Percentiles rank a stretch among this genome's conserved stretches.
phyloP scores from a whole-genome alignment of 2,113 vertebrate species.

The Gavia stellata region DNA sequence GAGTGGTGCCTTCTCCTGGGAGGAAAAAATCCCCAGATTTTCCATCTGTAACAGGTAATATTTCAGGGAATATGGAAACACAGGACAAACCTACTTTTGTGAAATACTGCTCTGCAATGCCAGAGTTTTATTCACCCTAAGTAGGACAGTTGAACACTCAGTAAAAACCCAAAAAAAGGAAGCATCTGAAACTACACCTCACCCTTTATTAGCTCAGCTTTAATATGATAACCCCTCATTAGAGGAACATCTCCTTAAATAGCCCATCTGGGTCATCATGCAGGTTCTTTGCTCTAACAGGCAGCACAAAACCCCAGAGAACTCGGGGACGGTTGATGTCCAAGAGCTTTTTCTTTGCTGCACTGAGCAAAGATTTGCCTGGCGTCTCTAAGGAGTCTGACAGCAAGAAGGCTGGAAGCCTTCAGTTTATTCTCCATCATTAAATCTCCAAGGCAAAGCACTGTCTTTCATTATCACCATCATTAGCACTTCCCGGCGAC shows the following conservation, averaged over 20 bases:
- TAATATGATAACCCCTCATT: slow-evolving; percentile 10
- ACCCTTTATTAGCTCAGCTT: slow-evolving; percentile 3
- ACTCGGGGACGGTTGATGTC: neutral
- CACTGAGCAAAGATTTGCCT: slow-evolving; percentile 50
- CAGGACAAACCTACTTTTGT: neutral
- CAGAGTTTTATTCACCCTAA: neutral
- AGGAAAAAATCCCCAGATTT: neutral
- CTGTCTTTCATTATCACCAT: slow-evolving; percentile 1
- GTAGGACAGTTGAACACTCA: neutral
- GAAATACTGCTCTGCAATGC: neutral
- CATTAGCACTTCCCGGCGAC: neutral
- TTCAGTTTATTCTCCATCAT: slow-evolving; percentile 38
- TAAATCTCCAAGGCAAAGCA: slow-evolving; percentile 19
- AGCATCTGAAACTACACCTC: slow-evolving; percentile 1
- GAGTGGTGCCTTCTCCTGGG: neutral
- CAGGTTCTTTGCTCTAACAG: slow-evolving; percentile 11
- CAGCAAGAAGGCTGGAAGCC: neutral
- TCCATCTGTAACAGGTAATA: neutral
- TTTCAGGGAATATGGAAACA: neutral
- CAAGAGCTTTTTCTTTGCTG: slow-evolving; percentile 6
- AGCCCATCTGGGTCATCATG: slow-evolving; percentile 29
- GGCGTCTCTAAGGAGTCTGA: neutral
- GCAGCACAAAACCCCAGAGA: slow-evolving; percentile 2
- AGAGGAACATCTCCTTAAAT: slow-evolving; percentile 43
- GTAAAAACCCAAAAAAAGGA: neutral